Conservation (phyloP, 2,888 invertebrate species). For the Heliconius ethilla region DNA sequence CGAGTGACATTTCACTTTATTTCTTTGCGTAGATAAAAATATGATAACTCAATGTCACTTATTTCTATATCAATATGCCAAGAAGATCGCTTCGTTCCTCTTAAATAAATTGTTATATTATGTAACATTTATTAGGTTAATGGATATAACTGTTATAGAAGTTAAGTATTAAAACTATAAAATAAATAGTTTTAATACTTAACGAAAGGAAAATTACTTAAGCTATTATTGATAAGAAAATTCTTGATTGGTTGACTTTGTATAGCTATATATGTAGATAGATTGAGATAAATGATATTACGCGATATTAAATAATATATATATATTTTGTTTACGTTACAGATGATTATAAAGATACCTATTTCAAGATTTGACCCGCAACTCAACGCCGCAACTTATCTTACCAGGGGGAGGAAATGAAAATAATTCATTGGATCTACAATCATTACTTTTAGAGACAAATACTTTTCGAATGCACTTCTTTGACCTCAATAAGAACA, state of each 20-base stretch:
- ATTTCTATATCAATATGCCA: neutral
- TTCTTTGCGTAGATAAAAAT: neutral
- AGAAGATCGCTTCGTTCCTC: neutral
- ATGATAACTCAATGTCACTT: neutral
- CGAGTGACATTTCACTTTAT: neutral
- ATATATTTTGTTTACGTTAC: no score
- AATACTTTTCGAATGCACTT: no score
- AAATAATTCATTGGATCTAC: no score
- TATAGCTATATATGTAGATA: neutral
- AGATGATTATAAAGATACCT: no score
- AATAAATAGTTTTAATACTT: neutral
- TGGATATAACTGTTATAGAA: neutral
- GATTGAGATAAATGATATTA: no score
- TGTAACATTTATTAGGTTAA: neutral
- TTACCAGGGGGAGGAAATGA: no score
- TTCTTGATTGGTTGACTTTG: conserved; percentile 8
- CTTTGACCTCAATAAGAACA: no score
- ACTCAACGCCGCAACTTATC: no score
- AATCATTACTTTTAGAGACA: no score
- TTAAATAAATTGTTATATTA: neutral
- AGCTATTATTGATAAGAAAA: conserved; percentile 8
- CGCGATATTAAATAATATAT: no score
- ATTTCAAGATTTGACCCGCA: no score
- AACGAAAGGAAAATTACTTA: conserved; percentile 18
- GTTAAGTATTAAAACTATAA: neutral